A percentile compares a stretch with the other conserved stretches of the same genome.
These are phyloP conservation scores for Gallinago jamesoni DNA, from an alignment of 2,113 vertebrate species.

Conservation along the genomic window DNA sequence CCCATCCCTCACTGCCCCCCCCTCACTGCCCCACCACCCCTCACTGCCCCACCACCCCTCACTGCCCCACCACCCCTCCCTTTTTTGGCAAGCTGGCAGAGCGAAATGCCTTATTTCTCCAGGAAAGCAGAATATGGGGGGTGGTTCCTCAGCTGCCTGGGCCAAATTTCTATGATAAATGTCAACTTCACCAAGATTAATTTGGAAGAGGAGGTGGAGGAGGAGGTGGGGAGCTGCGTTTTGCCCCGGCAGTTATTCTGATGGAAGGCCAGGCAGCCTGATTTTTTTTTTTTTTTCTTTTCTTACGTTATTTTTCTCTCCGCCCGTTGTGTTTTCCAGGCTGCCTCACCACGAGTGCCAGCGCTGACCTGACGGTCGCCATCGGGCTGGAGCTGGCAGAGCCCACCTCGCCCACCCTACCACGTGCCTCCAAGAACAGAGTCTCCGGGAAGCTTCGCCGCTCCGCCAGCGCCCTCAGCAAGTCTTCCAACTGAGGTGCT, in stretches of 20 bases:
- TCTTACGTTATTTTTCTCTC: background rate
- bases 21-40: too few species aligned
- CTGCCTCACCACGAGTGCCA: constrained; percentile 78
- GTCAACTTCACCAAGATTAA: background rate
- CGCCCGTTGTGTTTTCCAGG: constrained; percentile 73
- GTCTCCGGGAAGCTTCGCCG: constrained; percentile 74
- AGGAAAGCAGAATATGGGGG: fast-evolving
- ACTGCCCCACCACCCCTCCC: fast-evolving
- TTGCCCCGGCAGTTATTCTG: fast-evolving
- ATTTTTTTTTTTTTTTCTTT: background rate
- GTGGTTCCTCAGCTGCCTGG: background rate
- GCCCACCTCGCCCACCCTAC: constrained; percentile 73
- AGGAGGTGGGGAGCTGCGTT: background rate
- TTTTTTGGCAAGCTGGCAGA: too few species aligned
- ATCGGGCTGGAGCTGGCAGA: constrained; percentile 58
- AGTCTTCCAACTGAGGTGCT: constrained; percentile 73
- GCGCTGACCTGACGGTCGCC: constrained; percentile 64
- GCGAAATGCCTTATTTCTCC: background rate
- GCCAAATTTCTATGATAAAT: background rate
- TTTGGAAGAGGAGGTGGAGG: background rate
- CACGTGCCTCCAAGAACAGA: constrained; percentile 72
- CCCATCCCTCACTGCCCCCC: fast-evolving
- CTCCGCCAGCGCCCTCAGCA: constrained; percentile 80
- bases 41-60: fast-evolving
- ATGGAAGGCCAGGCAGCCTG: too few species aligned